Base-by-base conservation (phyloP, 2,888 invertebrate species). In the Dryadula phaetusa region DNA sequence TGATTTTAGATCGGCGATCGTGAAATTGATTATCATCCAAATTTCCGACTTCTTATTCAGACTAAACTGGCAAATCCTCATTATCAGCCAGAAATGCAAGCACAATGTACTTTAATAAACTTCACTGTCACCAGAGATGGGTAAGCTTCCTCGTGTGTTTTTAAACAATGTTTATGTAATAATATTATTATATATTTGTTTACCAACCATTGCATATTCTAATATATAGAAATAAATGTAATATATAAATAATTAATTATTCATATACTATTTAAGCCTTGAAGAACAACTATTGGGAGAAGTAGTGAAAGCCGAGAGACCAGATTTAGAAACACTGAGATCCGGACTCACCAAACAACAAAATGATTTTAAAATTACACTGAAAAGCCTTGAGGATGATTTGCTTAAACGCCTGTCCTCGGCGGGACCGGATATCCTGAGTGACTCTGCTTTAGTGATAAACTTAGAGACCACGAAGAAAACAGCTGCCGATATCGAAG, bases 21-120 rank as follows among this genome's bases (percentile, higher is more conserved):
- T 80, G 98, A 99, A 88, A 95, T 99, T 32, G 98, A 98, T 83
- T 98, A 95, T 84, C 95, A 97, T 88, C 94, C 95, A 0, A 94
- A 92, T 54, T 99, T 99, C 89, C 94, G 96, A 10, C 91, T 99
- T 4, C 95, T 99, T 72, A 85, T 99, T 0, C 98, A 99, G 83
- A 98, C 98, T 0, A 99, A 99, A 87, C 88, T 99, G 70, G 98
- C 97, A 0, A 99, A 99, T 90, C 98, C 98, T 0, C 98, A 98
- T 89, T 99, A 98, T 83, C 98, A 98, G 82, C 98, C 98, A 0
- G 98, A 99, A 90, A 97, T 98, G 95, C 98, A 99, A 87, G 98
- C 98, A 0, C 98, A 99, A 89, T 97, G 98, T 7, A 98, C 98
- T 0, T 94, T 99, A 16, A 98, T 99, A 71, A 98, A 99, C 88